phyloP scores from a whole-genome alignment of 2,888 invertebrate genomes.

The Ligdia adustata region DNA sequence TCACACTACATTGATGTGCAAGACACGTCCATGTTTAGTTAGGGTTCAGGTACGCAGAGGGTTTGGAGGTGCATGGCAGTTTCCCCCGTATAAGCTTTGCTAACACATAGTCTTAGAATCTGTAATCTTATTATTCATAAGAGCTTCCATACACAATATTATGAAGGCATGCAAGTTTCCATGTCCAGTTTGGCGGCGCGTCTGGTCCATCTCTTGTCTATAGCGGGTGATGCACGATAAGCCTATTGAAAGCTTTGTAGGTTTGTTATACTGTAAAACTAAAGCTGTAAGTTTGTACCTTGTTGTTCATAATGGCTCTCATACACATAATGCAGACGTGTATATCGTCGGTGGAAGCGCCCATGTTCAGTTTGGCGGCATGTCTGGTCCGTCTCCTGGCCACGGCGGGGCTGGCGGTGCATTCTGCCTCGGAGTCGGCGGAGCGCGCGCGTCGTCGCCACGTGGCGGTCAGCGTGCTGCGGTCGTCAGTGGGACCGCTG shows the following conservation, averaged over 20 bases:
- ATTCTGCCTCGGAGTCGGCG: constrained; percentile 61
- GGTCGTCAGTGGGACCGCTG: constrained; percentile 64
- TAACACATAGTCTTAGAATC: too few relatives aligned
- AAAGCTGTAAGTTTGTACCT: constrained; percentile 76
- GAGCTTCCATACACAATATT: constrained; percentile 98
- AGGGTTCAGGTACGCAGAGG: too few relatives aligned
- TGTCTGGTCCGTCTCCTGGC: constrained; percentile 89
- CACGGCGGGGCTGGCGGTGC: constrained; percentile 64
- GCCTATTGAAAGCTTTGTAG: too few relatives aligned
- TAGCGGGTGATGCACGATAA: too few relatives aligned
- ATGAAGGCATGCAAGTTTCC: constrained; percentile 99
- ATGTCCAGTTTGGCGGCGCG: constrained; percentile 95
- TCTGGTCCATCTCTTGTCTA: constrained; percentile 87
- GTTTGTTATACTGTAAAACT: too few relatives aligned
- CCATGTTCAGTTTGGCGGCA: constrained; percentile 95
- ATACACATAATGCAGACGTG: constrained; percentile 99
- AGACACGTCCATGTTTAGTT: too few relatives aligned
- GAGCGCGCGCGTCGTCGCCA: constrained; percentile 67
- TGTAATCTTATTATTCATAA: constrained; percentile 99
- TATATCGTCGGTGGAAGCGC: constrained; percentile 98
- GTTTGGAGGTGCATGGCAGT: too few relatives aligned
- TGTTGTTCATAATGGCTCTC: constrained; percentile 99
- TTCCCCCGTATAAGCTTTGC: too few relatives aligned
- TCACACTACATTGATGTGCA: too few relatives aligned
- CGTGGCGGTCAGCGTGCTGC: constrained; percentile 62